Percentiles rank a stretch among this genome's conserved stretches.
phyloP scores from a whole-genome alignment of 2,113 vertebrate species.

The Chroicocephalus ridibundus region DNA sequence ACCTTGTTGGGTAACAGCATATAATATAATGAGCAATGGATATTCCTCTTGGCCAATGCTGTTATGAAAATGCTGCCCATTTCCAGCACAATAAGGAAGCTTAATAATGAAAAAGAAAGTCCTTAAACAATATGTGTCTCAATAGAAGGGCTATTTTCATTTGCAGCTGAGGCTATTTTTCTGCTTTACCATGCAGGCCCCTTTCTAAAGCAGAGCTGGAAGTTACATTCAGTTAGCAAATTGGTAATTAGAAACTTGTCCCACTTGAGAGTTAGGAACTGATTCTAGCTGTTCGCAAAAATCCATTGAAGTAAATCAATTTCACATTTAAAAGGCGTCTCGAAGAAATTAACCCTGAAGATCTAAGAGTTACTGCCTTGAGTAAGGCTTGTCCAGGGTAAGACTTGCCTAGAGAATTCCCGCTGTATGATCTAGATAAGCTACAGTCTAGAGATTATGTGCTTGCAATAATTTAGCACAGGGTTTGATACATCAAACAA shows the following conservation, averaged over 20 bases:
- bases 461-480: neutral
- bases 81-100: conserved; percentile 25
- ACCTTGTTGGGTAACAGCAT: conserved; percentile 59
- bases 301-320: neutral
- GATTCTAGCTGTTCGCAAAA: neutral
- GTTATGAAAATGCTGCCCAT: conserved; percentile 41
- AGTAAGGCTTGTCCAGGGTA: neutral
- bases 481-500: neutral
- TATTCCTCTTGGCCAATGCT: conserved; percentile 50
- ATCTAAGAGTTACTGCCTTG: neutral
- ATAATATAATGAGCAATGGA: conserved; percentile 51
- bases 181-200: neutral
- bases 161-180: neutral
- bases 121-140: neutral
- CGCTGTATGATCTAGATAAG: fast-evolving
- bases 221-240: neutral
- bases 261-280: neutral
- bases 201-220: neutral
- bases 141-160: neutral
- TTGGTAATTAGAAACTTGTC: neutral
- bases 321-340: neutral
- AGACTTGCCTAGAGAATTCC: neutral
- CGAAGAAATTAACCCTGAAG: neutral
- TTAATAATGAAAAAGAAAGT: conserved; percentile 18
- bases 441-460: neutral